Evolutionary conservation across 1,140 invertebrate genomes (phyloP).

Genomic region (Panulirus ornatus): DNA sequence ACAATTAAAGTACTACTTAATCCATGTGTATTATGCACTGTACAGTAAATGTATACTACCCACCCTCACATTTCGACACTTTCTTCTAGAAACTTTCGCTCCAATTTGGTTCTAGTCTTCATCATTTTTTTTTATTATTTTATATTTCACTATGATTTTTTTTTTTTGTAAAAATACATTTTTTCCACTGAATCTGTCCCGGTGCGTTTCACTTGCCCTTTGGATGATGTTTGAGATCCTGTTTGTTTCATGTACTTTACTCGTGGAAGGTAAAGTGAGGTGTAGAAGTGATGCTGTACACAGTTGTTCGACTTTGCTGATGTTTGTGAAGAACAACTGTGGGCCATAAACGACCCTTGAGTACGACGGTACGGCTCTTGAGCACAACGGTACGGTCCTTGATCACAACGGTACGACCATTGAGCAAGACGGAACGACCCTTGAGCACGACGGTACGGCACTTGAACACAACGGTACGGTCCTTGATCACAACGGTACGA

Average conservation of each 20-base stretch:
- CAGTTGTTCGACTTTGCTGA: neutral
- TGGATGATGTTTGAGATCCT: neutral
- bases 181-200: neutral
- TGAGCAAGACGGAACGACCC: too few species aligned
- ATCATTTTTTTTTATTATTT: neutral
- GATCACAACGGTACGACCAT: too few species aligned
- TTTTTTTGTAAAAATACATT: neutral
- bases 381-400: too few species aligned
- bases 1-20: neutral
- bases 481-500: too few species aligned
- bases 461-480: too few species aligned
- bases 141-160: neutral
- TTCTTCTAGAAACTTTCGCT: conserved; percentile 2
- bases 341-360: neutral
- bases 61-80: neutral
- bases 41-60: neutral
- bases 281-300: neutral
- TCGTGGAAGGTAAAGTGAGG: too few species aligned
- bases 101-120: neutral
- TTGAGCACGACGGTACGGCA: too few species aligned
- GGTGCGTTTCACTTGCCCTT: neutral
- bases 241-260: neutral
- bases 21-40: neutral
- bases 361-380: too few species aligned
- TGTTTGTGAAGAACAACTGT: neutral